These are phyloP conservation scores for Euphonia xanthogaster DNA, from an alignment of 2,797 vertebrate genomes.

Conservation along the genomic window DNA sequence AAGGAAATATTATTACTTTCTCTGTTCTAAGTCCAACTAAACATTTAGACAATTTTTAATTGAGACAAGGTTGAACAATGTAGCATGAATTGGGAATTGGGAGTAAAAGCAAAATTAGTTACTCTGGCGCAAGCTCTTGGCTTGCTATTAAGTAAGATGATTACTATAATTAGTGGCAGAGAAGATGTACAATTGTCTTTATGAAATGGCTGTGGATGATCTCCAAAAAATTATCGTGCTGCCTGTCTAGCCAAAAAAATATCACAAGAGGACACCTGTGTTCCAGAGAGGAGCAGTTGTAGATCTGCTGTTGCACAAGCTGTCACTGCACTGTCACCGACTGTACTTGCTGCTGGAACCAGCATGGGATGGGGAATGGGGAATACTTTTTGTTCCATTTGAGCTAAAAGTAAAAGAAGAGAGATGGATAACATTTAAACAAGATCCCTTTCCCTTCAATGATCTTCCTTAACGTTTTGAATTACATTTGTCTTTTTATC, in stretches of 20 bases:
- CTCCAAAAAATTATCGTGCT: not conserved
- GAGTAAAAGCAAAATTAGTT: constrained; percentile 20
- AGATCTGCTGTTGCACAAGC: not conserved
- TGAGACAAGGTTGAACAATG: not conserved
- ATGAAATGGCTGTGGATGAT: not conserved
- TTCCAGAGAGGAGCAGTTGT: not conserved
- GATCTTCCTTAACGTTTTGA: not conserved
- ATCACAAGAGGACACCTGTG: constrained; percentile 17
- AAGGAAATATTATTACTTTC: not conserved
- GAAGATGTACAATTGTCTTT: constrained; percentile 1
- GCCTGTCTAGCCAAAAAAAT: constrained; percentile 4
- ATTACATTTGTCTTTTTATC: not conserved
- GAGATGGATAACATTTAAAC: not conserved
- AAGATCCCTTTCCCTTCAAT: not conserved
- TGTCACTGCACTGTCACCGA: not conserved
- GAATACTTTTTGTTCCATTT: not conserved
- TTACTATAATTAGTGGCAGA: constrained; percentile 34
- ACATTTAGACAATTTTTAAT: not conserved
- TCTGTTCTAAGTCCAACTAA: not conserved
- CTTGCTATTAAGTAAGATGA: constrained; percentile 17
- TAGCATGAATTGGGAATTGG: not conserved
- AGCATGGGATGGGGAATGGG: not conserved
- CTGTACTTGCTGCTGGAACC: not conserved
- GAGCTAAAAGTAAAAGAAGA: not conserved
- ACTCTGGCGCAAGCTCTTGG: not conserved